phyloP scores from a whole-genome alignment of 2,888 invertebrate genomes.

The Lamellibrachia columna region DNA sequence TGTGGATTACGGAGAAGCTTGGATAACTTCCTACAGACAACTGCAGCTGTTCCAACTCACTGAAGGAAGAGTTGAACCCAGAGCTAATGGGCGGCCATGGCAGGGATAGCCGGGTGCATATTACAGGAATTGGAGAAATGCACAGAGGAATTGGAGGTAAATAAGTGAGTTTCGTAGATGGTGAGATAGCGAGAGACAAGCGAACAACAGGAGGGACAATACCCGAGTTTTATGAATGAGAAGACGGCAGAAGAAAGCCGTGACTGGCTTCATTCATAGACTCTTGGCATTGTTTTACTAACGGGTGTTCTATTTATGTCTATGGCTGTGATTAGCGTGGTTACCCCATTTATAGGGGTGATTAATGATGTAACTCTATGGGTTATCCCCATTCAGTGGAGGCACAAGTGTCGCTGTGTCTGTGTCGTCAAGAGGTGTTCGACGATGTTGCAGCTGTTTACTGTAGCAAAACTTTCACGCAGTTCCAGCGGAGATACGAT shows the following conservation, averaged over 20 bases:
- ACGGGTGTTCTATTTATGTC: neutral
- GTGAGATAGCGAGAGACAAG: no score
- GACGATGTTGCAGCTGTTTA: neutral
- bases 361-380: neutral
- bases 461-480: neutral
- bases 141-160: neutral
- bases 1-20: neutral
- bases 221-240: no score
- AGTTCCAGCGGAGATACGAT: neutral
- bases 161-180: no score
- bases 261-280: no score
- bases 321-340: neutral
- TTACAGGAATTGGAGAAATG: neutral
- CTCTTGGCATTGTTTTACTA: neutral
- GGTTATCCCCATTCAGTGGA: neutral
- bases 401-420: neutral
- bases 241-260: no score
- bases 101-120: neutral
- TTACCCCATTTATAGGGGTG: no score
- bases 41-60: neutral
- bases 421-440: neutral
- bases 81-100: no score
- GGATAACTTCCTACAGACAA: neutral
- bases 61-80: neutral
- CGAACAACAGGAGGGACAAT: no score